Evolutionary conservation across 2,888 invertebrate species (phyloP), one percentile per base, ranked within the genome.

Genomic region (Drosophila peninsularis): DNA sequence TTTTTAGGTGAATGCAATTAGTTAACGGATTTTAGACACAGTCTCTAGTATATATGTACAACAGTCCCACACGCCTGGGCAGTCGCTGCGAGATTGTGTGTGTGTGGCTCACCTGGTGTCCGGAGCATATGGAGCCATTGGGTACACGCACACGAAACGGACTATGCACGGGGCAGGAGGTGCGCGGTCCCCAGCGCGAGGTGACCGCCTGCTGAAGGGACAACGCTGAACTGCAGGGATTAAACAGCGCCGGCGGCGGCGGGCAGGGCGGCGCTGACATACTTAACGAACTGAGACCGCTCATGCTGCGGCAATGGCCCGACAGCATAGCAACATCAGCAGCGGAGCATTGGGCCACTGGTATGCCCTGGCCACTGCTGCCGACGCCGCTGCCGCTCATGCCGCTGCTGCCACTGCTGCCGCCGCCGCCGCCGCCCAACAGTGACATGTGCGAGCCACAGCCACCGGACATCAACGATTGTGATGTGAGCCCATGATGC

Each of bases 101-200:
- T 36, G 52, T 27, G 37, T 37, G 37, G 57, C 80, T 92, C 92
- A 92, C 93, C 93, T 93, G 93, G 88, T 93, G 93, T 92, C 93
- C 93, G 75, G 93, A 92, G 84, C 93, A 93, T 78, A 93, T 91
- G 60, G 92, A 92, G 84, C 93, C 93, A 78, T 93, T 93, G 73
- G 93, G 93, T 78, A 92, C 92, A 74, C 93, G 92, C 73, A 92
- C 91, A 76, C 93, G 91, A 88, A 93, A 93, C 75, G 93, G 93
- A 90, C 93, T 93, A 89, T 93, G 93, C 78, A 93, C 92, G 75
- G 93, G 93, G 88, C 93, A 93, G 70, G 93, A 92, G 79, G 93
- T 92, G 82, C 93, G 89, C 62, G 93, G 93, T 72, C 93, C 93
- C 93, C 93, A 93, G 75, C 93, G 90, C 58, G 92, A 92, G 42